Evolutionary conservation across 1,140 invertebrate species (phyloP).

Genomic region (Himalopsyche phryganea): DNA sequence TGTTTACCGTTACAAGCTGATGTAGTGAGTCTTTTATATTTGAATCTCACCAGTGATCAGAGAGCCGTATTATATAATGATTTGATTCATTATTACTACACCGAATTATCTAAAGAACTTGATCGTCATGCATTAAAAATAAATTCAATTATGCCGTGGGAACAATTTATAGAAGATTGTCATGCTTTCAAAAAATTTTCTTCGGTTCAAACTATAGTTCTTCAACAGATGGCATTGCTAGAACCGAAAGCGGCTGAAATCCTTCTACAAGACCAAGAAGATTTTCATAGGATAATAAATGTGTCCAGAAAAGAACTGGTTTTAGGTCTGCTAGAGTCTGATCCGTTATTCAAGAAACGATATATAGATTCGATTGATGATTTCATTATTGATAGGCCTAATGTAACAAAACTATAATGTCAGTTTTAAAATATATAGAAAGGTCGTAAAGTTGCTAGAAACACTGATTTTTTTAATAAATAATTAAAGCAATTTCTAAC

Average conservation of each 20-base stretch:
- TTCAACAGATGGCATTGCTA: constrained; percentile 10
- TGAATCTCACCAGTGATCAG: constrained; percentile 1
- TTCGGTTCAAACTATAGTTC: constrained; percentile 1
- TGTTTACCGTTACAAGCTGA: constrained; percentile 58
- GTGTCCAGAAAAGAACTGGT: constrained; percentile 4
- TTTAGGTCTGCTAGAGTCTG: background rate
- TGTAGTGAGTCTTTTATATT: constrained; percentile 38
- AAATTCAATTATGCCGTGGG: no score
- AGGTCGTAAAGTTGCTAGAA: no score
- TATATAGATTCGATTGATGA: constrained; percentile 12
- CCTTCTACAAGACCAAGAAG: background rate
- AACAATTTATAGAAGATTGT: constrained; percentile 2
- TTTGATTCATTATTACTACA: constrained; percentile 10
- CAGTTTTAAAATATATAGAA: no score
- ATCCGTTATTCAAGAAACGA: constrained; percentile 4
- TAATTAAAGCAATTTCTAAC: no score
- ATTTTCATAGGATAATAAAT: background rate
- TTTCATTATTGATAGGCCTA: background rate
- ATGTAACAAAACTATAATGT: no score
- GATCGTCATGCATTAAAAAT: no score
- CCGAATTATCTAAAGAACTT: no score
- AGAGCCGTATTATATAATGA: background rate
- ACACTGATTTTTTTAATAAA: no score
- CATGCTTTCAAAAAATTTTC: constrained; percentile 4
- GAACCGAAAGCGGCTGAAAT: constrained; percentile 4